phyloP scores from a whole-genome alignment of 2,888 invertebrate genomes.

The Cybosia mesomella region DNA sequence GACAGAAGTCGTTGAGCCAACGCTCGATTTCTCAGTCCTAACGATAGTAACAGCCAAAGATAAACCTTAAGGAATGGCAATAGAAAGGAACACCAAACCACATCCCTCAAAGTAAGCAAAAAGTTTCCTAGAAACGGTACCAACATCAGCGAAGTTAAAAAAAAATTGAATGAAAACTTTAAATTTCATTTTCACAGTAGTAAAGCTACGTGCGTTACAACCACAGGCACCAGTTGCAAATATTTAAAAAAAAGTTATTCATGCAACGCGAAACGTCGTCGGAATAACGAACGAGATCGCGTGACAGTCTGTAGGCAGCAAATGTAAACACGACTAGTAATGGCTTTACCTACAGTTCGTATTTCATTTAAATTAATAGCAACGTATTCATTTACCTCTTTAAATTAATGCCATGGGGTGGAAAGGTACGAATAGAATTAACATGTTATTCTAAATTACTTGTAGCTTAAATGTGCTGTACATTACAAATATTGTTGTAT shows the following conservation, averaged over 20 bases:
- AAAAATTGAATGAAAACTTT: background rate
- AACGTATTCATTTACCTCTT: conserved; percentile 24
- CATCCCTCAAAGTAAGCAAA: background rate
- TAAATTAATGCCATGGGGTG: conserved; percentile 20
- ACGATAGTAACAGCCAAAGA: too few species aligned
- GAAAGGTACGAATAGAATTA: conserved; percentile 20
- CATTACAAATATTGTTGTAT: background rate
- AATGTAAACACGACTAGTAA: conserved; percentile 31
- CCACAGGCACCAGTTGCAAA: conserved; percentile 15
- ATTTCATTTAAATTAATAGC: conserved; percentile 30
- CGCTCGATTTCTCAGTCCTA: too few species aligned
- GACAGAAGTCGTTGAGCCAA: too few species aligned
- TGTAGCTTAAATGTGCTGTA: background rate
- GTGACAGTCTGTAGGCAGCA: conserved; percentile 29
- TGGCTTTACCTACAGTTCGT: conserved; percentile 21
- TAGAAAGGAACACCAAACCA: background rate
- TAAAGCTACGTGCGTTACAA: conserved; percentile 8
- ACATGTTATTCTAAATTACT: conserved; percentile 20
- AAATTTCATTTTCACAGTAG: background rate
- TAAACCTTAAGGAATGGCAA: background rate
- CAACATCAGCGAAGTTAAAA: background rate
- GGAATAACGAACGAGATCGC: conserved; percentile 27
- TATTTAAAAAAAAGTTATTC: conserved; percentile 16
- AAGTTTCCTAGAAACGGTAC: background rate
- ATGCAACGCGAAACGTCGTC: conserved; percentile 17